Percentiles rank a stretch among this genome's conserved stretches.
These are phyloP conservation scores for Drosophila albomicans DNA, from an alignment of 1,140 invertebrate genomes.

Conservation along the genomic window DNA sequence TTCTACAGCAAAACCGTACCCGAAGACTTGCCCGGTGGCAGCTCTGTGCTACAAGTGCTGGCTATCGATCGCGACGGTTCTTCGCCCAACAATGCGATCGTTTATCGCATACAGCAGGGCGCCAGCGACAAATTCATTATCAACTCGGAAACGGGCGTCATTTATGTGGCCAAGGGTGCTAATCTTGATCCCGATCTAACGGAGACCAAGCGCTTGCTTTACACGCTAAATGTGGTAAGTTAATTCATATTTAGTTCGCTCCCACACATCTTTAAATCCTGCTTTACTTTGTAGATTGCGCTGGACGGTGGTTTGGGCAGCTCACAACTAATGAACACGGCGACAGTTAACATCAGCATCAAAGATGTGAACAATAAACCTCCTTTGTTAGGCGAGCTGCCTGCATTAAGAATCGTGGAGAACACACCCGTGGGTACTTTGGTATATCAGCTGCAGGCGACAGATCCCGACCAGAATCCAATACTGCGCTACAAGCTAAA, in stretches of 20 bases:
- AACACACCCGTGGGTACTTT: constrained; percentile 91
- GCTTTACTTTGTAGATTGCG: constrained; percentile 86
- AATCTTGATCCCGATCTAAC: constrained; percentile 95
- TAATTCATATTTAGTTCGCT: not conserved
- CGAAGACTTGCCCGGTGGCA: constrained; percentile 93
- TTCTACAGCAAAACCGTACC: constrained; percentile 92
- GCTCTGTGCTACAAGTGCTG: constrained; percentile 91
- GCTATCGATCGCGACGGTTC: constrained; percentile 94
- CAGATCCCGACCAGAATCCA: constrained; percentile 92
- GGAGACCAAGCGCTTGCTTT: constrained; percentile 89
- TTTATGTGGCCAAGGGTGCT: constrained; percentile 94
- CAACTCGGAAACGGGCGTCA: constrained; percentile 91
- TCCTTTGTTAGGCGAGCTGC: constrained; percentile 90
- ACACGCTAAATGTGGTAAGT: constrained; percentile 88
- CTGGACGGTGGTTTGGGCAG: constrained; percentile 94
- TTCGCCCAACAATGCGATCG: constrained; percentile 93
- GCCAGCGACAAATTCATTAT: constrained; percentile 97
- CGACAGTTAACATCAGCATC: constrained; percentile 93
- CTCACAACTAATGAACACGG: constrained; percentile 89
- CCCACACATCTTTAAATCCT: no score
- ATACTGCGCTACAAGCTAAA: constrained; percentile 91
- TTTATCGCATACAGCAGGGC: constrained; percentile 94
- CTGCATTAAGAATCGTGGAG: constrained; percentile 88
- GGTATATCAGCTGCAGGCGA: constrained; percentile 89
- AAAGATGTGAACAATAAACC: constrained; percentile 96